Conservation (phyloP, 1,140 invertebrate species). For the Saccostrea glomerata region DNA sequence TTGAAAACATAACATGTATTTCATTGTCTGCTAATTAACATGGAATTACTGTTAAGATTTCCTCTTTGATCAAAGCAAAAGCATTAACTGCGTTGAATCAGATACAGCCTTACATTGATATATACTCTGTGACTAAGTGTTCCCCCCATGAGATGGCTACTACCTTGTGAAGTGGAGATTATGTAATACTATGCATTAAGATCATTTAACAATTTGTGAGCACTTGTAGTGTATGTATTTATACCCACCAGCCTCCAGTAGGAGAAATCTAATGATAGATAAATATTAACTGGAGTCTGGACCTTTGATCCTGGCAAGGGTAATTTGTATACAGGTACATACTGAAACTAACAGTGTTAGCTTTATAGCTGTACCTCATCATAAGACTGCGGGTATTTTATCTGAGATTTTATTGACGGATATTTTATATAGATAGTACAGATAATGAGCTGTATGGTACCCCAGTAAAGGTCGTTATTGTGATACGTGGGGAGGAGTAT, state of each 20-base stretch:
- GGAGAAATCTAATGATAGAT: not conserved
- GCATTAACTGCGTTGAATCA: no score
- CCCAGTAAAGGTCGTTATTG: not conserved
- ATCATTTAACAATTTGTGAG: not conserved
- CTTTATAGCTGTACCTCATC: constrained; percentile 5
- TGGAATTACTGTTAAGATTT: no score
- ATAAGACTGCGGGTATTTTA: not conserved
- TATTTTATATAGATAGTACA: constrained; percentile 35
- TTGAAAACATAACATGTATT: no score
- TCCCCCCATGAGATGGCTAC: not conserved
- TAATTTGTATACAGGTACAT: not conserved
- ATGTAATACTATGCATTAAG: not conserved
- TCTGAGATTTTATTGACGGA: constrained; percentile 17
- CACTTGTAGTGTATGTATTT: not conserved
- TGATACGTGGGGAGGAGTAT: not conserved
- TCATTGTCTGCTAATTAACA: no score
- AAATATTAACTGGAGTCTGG: not conserved
- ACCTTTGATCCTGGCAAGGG: not conserved
- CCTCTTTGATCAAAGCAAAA: no score
- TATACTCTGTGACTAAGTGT: not conserved
- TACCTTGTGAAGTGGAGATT: not conserved
- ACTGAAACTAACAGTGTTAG: not conserved
- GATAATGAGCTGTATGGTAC: constrained; percentile 5
- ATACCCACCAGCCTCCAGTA: not conserved
- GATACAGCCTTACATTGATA: no score